Evolutionary conservation across 2,888 invertebrate species (phyloP), one percentile per base, ranked within the genome.

Genomic region (Emesis russula): DNA sequence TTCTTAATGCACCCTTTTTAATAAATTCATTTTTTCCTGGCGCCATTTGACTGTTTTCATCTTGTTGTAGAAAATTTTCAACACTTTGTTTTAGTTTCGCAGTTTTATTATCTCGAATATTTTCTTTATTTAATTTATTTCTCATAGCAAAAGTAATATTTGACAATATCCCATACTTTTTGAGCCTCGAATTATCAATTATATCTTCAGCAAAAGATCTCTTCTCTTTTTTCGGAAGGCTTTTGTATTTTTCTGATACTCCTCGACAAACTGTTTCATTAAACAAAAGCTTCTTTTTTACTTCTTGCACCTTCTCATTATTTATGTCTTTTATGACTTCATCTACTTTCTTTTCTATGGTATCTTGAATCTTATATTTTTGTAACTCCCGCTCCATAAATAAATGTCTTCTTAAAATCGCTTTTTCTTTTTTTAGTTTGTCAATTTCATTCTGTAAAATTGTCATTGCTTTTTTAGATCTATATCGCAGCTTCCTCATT

Each of bases 371-470:
- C 53, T 53, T 53, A 53, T 53, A 11, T 53, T 53, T 53, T 53
- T 53, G 53, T 53, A 53, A 53, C n/a, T 53, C 13, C 53, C 53
- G 53, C 53, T 53, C n/a, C 53, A n/a, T 53, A 53, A 53, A 53
- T 53, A 53, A n/a, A 53, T 53, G 53, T 53, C 53, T 53, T 53
- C 53, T 53, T 71, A 71, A 71, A 33, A 71, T 38, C 36, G 36
- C 33, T 36, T 71, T 71, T 71, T 71, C 38, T 38, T 38, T 38
- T 38, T 38, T 73, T 38, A 73, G 41, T 73, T 73, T 73, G 41
- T 73, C 41, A 73, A 73, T 73, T 38, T 73, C 41, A 73, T 73
- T 73, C 38, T 58, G 15, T 58, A 58, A 58, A 58, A 58, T 58
- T 58, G 58, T 58, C 18, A 58, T 58, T 58, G 58, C 58, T 58